Evolutionary conservation across 2,113 vertebrate species (phyloP).

Genomic region (Sylvia atricapilla): DNA sequence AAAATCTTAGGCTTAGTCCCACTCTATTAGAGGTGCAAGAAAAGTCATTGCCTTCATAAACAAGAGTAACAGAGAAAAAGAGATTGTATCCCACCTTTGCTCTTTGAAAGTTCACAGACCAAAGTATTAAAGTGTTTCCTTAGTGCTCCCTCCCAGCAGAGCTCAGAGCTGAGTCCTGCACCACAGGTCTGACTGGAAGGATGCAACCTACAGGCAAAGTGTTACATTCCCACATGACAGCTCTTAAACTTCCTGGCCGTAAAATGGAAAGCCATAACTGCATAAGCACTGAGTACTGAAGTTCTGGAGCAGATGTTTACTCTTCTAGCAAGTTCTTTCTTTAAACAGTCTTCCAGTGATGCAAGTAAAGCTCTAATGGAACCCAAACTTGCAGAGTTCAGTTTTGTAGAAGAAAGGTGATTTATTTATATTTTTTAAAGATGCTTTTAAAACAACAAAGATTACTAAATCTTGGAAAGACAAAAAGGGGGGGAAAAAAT

Average conservation of each 20-base stretch:
- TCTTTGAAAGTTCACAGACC: not conserved
- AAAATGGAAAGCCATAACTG: not conserved
- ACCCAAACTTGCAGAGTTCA: not conserved
- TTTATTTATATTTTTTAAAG: not conserved
- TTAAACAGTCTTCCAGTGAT: not conserved
- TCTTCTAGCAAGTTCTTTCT: not conserved
- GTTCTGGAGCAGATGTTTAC: constrained; percentile 7
- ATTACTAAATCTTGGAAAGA: not conserved
- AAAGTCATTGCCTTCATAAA: not conserved
- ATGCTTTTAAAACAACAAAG: not conserved
- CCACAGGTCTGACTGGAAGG: not conserved
- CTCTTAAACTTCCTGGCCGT: not conserved
- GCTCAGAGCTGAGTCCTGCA: not conserved
- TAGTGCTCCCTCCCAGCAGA: not conserved
- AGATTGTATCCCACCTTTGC: not conserved
- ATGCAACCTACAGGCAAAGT: not conserved
- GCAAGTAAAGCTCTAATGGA: not conserved
- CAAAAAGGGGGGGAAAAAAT: not conserved
- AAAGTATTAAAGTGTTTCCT: not conserved
- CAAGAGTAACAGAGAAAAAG: not conserved
- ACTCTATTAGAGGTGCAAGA: not conserved
- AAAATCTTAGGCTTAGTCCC: not conserved
- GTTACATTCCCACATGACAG: not conserved
- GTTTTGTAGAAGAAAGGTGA: not conserved
- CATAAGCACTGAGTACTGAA: not conserved